Percentiles rank a stretch among this genome's conserved stretches.
Evolutionary conservation across 2,888 invertebrate species (phyloP).

Genomic region (Stenodera caucasica): DNA sequence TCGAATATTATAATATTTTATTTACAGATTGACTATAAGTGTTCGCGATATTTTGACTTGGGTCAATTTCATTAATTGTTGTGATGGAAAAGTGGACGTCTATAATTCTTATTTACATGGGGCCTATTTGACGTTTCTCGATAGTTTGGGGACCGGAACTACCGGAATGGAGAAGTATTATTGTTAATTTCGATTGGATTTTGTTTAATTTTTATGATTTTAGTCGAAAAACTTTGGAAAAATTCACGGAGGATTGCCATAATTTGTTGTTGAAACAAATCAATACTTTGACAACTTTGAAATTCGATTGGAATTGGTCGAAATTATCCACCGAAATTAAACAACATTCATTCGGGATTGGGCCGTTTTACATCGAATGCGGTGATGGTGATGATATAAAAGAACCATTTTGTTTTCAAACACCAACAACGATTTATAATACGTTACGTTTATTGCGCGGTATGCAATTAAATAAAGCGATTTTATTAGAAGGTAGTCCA

Average conservation of each 20-base stretch:
- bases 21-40: constrained; percentile 76
- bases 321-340: constrained; percentile 46
- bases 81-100: constrained; percentile 55
- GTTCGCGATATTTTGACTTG: constrained; percentile 91
- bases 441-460: constrained; percentile 83
- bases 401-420: constrained; percentile 68
- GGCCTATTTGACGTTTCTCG: constrained; percentile 86
- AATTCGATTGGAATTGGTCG: constrained; percentile 19
- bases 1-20: constrained; percentile 16
- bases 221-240: constrained; percentile 48
- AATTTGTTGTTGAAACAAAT: constrained; percentile 62
- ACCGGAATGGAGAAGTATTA: constrained; percentile 68
- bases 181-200: not conserved
- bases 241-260: constrained; percentile 58
- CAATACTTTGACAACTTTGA: constrained; percentile 34
- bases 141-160: constrained; percentile 85
- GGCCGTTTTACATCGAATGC: constrained; percentile 73
- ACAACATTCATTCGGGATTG: constrained; percentile 67
- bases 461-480: constrained; percentile 86
- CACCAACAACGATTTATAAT: constrained; percentile 80
- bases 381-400: constrained; percentile 48
- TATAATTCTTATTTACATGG: constrained; percentile 84
- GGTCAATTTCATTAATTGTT: constrained; percentile 84
- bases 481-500: constrained; percentile 95
- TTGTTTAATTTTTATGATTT: constrained; percentile 31